Conservation (phyloP, 2,888 invertebrate species). For the Podotricha telesiphe region DNA sequence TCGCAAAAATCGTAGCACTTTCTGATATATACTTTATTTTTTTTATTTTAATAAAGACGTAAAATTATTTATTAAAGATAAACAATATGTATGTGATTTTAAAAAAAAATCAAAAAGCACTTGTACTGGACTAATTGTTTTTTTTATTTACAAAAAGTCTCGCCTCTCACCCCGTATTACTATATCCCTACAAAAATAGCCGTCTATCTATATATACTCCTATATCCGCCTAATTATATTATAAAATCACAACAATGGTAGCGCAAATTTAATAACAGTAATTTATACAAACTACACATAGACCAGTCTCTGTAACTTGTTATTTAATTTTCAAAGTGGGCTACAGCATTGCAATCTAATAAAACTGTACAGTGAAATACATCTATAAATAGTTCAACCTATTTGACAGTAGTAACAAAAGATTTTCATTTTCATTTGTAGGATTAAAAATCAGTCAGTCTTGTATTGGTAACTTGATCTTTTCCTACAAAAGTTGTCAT, state of each 20-base stretch:
- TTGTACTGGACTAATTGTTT: too few species aligned
- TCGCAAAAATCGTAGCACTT: too few species aligned
- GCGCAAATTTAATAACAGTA: not conserved
- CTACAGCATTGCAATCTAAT: conserved; percentile 13
- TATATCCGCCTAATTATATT: too few species aligned
- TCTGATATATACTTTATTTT: too few species aligned
- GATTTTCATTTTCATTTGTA: not conserved
- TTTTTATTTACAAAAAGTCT: too few species aligned
- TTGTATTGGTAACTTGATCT: not conserved
- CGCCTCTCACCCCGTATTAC: too few species aligned
- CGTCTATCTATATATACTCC: too few species aligned
- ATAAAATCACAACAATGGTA: not conserved
- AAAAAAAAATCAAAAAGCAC: too few species aligned
- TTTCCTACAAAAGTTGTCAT: not conserved
- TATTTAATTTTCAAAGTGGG: conserved; percentile 7
- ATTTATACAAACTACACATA: not conserved
- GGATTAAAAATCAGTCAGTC: not conserved
- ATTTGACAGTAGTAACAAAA: not conserved
- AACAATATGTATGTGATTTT: too few species aligned
- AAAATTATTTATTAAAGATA: too few species aligned
- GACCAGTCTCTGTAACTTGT: conserved; percentile 1
- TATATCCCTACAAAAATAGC: too few species aligned
- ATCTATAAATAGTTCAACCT: not conserved
- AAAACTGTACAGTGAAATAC: not conserved
- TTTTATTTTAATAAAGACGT: too few species aligned